phyloP scores from a whole-genome alignment of 2,888 invertebrate species.

The Cinara cedri region DNA sequence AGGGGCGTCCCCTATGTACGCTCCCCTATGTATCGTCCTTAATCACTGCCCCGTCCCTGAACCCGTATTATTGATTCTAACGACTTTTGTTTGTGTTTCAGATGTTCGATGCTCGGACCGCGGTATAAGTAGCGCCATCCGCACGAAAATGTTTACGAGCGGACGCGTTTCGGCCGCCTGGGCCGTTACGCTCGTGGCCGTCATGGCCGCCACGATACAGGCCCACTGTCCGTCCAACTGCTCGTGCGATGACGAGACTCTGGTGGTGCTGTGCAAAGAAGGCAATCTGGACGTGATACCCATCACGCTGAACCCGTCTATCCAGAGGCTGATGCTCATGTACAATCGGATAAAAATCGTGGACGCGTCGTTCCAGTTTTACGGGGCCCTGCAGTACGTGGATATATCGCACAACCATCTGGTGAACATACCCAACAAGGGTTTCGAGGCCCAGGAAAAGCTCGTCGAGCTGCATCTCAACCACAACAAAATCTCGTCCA shows the following conservation, averaged over 20 bases:
- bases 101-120: not conserved
- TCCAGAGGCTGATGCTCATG: conserved; percentile 81
- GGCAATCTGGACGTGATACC: conserved; percentile 88
- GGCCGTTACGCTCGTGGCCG: conserved; percentile 55
- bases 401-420: conserved; percentile 85
- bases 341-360: conserved; percentile 87
- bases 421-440: conserved; percentile 78
- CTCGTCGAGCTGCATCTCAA: conserved; percentile 82
- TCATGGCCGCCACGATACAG: conserved; percentile 30
- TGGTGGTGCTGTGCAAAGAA: conserved; percentile 83
- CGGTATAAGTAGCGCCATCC: not conserved
- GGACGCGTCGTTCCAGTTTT: conserved; percentile 85
- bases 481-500: conserved; percentile 82
- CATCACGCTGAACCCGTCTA: conserved; percentile 88
- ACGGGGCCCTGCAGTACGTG: conserved; percentile 82
- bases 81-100: conserved; percentile 1
- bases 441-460: conserved; percentile 81
- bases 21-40: too few relatives aligned
- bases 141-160: not conserved
- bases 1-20: too few relatives aligned
- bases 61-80: too few relatives aligned
- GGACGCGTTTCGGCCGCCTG: conserved; percentile 16
- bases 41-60: too few relatives aligned
- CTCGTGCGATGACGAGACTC: conserved; percentile 86
- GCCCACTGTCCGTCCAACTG: conserved; percentile 79